A percentile compares a stretch with the other conserved stretches of the same genome.
Evolutionary conservation across 2,113 vertebrate genomes (phyloP).

Genomic region (Mesitornis unicolor): DNA sequence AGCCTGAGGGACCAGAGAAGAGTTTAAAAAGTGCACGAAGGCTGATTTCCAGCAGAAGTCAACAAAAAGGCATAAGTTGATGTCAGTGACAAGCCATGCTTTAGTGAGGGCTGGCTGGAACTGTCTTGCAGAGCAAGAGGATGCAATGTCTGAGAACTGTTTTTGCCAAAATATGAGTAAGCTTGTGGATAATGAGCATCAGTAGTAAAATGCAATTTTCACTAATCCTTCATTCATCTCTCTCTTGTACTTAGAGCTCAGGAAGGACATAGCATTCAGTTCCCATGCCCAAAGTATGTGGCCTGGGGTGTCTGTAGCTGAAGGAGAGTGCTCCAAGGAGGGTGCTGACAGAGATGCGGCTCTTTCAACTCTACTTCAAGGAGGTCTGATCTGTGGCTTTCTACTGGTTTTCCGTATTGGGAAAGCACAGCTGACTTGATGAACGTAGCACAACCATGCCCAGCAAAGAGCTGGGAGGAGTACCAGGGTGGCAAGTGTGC

Average conservation of each 20-base stretch:
- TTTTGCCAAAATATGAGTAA: neutral
- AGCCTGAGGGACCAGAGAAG: neutral
- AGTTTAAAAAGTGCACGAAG: neutral
- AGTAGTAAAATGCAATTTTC: neutral
- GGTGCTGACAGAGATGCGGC: neutral
- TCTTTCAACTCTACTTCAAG: neutral
- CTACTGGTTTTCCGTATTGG: neutral
- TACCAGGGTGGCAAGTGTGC: neutral
- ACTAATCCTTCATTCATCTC: neutral
- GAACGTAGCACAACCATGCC: neutral
- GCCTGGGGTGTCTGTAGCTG: neutral
- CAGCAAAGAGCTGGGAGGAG: neutral
- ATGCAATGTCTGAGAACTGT: neutral
- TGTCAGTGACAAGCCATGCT: neutral
- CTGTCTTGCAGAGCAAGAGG: neutral
- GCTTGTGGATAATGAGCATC: neutral
- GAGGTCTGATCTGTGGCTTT: neutral
- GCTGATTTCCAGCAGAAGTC: neutral
- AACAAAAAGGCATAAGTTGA: neutral
- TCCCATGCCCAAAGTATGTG: fast-evolving
- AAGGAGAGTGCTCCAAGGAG: neutral
- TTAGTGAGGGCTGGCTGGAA: neutral
- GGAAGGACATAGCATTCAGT: neutral
- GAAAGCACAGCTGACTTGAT: neutral
- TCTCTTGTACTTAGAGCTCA: neutral